These are phyloP conservation scores for Lacerta viridis DNA, from an alignment of 2,797 vertebrate genomes.

Conservation along the genomic window DNA sequence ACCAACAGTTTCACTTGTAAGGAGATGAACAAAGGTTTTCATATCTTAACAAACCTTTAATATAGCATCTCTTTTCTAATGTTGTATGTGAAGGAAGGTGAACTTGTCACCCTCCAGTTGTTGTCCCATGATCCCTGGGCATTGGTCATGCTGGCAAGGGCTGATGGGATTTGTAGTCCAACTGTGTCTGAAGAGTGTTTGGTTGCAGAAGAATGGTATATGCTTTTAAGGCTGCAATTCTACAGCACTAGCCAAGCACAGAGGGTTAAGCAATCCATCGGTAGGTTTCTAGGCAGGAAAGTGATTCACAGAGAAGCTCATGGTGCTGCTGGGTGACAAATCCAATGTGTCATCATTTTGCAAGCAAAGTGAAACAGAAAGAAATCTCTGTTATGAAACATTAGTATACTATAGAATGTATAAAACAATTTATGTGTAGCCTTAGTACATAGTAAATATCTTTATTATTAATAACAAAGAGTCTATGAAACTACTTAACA, in stretches of 20 bases:
- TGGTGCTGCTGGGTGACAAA: background rate
- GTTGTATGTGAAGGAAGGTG: background rate
- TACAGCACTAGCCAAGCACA: background rate
- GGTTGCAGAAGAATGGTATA: background rate
- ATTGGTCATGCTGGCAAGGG: too few species aligned
- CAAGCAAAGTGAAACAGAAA: slow-evolving; percentile 4
- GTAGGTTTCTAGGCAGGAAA: background rate
- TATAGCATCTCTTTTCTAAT: background rate
- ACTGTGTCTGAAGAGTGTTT: background rate
- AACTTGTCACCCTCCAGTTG: too few species aligned
- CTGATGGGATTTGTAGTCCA: too few species aligned
- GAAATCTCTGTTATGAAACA: background rate
- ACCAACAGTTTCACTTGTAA: background rate
- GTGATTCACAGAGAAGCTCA: background rate
- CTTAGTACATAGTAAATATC: slow-evolving; percentile 12
- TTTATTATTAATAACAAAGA: slow-evolving; percentile 31
- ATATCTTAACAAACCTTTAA: background rate
- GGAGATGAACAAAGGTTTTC: background rate
- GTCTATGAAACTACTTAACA: slow-evolving; percentile 21
- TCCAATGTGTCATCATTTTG: background rate
- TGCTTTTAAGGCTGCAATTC: background rate
- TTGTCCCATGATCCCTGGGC: too few species aligned
- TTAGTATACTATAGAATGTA: slow-evolving; percentile 4
- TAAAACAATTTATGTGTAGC: slow-evolving; percentile 18
- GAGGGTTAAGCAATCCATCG: background rate